Base-by-base conservation (phyloP, 2,888 invertebrate species). In the Cylindroiulus punctatus region DNA sequence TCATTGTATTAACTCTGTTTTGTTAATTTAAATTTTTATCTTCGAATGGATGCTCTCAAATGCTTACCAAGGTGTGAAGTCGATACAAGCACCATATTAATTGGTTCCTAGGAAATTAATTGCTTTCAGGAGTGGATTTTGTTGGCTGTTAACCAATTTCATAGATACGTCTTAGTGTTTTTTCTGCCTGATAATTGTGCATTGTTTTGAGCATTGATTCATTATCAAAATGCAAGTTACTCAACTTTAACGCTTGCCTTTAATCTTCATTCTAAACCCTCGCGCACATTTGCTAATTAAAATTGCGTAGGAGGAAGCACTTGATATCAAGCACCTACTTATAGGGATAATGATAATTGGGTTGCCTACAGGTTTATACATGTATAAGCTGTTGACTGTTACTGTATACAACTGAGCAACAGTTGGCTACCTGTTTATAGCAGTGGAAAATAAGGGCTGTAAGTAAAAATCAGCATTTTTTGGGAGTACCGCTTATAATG, bases 21-120 rank as follows among this genome's bases (percentile, higher is more conserved):
- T 30, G 76, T 76, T 76, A 76, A 76, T 76, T 76, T 76, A 30
- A 76, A 30, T 44, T 76, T 76, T 76, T 76, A 76, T 76, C 76
- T 76, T 76, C 14, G 30, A 76, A 76, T 76, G 76, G 76, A 76
- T 14, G 76, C 76, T 3, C 76, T 76, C 76, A 76, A 65, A 76
- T 76, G 76, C 76, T 76, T 76, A 76, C 76, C 30, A 76, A 76
- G 30, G 76, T 30, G 76, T 76, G 76, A 76, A 76, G 76, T 76
- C 76, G 76, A 76, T 30, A 76, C 76, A 76, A 30, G 76, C 30
- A 76, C 76, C 10, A 30, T 17, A 14, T 30, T 76, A 76, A 76
- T 76, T 32, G 76, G 30, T 14, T 17, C 30, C 65, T 8, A 26
- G 12, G 76, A 76, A 76, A 65, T 65, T 22, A 76, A 65, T 65